Evolutionary conservation across 2,113 vertebrate species (phyloP).

Genomic region (Promerops cafer): DNA sequence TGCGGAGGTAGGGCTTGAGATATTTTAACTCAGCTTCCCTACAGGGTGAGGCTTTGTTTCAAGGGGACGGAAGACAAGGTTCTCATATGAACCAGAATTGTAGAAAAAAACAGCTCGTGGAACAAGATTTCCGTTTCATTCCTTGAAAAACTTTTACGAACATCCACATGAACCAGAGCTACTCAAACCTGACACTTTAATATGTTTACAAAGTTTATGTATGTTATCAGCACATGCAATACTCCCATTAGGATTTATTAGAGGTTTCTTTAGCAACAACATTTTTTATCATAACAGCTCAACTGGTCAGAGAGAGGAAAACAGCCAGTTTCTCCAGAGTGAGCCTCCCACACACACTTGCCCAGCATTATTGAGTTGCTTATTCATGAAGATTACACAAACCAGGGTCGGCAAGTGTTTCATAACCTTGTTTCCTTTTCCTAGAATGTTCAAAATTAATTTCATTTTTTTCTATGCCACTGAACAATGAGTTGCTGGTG

Average conservation of each 20-base stretch:
- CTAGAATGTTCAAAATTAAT: slow-evolving; percentile 43
- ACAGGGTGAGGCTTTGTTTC: not conserved
- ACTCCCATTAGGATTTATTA: slow-evolving; percentile 56
- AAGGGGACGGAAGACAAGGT: not conserved
- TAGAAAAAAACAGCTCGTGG: not conserved
- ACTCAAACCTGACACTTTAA: slow-evolving; percentile 48
- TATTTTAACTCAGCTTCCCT: not conserved
- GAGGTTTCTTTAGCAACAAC: slow-evolving; percentile 62
- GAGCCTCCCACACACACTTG: slow-evolving; percentile 32
- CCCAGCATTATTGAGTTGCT: slow-evolving; percentile 8
- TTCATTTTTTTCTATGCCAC: not conserved
- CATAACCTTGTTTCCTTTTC: slow-evolving; percentile 50
- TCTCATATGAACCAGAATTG: not conserved
- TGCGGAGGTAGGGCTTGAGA: not conserved
- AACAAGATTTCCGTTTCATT: not conserved
- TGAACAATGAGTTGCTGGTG: not conserved
- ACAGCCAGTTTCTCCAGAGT: slow-evolving; percentile 19
- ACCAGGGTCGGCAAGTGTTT: slow-evolving; percentile 32
- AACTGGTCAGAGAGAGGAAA: slow-evolving; percentile 39
- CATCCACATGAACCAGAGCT: not conserved
- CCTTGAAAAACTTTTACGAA: not conserved
- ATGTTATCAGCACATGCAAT: slow-evolving; percentile 52
- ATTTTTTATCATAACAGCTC: slow-evolving; percentile 65
- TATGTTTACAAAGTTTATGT: slow-evolving; percentile 52
- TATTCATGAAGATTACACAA: slow-evolving; percentile 39